These are phyloP conservation scores for Galaxea fascicularis DNA, from an alignment of 92 coral and sea anemone species.

Conservation along the genomic window DNA sequence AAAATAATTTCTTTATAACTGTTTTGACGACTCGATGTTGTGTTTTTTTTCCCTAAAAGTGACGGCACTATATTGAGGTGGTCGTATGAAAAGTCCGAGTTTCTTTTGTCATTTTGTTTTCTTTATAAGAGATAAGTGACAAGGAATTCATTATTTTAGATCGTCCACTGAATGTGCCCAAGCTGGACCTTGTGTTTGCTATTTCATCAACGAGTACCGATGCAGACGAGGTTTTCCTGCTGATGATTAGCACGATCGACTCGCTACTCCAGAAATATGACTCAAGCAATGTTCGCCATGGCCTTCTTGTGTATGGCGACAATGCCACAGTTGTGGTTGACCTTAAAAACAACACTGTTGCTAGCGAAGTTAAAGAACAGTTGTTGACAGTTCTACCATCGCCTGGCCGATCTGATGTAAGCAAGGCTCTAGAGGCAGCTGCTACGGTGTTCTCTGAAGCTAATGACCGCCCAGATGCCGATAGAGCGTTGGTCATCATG, in stretches of 20 bases:
- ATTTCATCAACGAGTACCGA: conserved; percentile 53
- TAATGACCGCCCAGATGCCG: conserved; percentile 63
- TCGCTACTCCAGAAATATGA: conserved; percentile 39
- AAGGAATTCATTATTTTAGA: conserved; percentile 29
- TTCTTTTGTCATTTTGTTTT: no score
- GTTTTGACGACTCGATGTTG: no score
- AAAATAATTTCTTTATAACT: no score
- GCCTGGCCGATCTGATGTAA: conserved; percentile 51
- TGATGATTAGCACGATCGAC: conserved; percentile 34
- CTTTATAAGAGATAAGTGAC: not conserved
- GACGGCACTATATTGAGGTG: no score
- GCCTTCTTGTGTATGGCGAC: conserved; percentile 20
- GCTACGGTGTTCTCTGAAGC: conserved; percentile 55
- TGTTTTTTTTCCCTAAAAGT: no score
- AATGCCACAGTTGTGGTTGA: conserved; percentile 12
- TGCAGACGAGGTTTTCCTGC: conserved; percentile 36
- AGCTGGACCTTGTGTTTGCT: conserved; percentile 63
- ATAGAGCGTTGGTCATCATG: conserved; percentile 66
- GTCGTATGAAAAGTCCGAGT: no score
- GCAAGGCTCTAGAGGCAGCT: conserved; percentile 55
- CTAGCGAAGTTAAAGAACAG: conserved; percentile 28
- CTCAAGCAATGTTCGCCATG: conserved; percentile 33
- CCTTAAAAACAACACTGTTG: conserved; percentile 46
- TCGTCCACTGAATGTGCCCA: conserved; percentile 63
- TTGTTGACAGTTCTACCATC: conserved; percentile 35